Evolutionary conservation across 2,888 invertebrate genomes (phyloP).

Genomic region (Acronicta alni): DNA sequence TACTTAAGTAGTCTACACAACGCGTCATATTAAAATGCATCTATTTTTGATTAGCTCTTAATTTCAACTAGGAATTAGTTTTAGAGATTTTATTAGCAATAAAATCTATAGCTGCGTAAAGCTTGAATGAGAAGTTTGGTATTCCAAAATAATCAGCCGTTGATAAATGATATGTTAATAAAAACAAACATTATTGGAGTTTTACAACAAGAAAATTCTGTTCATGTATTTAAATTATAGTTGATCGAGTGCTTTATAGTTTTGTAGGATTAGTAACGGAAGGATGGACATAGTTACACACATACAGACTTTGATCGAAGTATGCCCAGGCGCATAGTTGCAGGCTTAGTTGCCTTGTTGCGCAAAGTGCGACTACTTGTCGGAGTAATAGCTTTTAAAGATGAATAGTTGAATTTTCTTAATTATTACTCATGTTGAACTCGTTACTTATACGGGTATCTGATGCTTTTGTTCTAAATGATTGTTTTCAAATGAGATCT

Average conservation of each 20-base stretch:
- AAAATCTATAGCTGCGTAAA: too few relatives aligned
- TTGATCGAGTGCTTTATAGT: slow-evolving; percentile 2
- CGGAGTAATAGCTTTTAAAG: too few relatives aligned
- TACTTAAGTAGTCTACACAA: too few relatives aligned
- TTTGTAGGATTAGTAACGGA: slow-evolving; percentile 2
- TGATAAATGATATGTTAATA: slow-evolving; percentile 4
- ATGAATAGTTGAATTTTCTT: too few relatives aligned
- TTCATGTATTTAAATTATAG: slow-evolving; percentile 1
- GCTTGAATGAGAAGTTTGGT: too few relatives aligned
- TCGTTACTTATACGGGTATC: too few relatives aligned
- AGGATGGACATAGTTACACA: slow-evolving; percentile 6
- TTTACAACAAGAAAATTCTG: slow-evolving; percentile 15
- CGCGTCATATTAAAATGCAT: too few relatives aligned
- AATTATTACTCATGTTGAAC: too few relatives aligned
- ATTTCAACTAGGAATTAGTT: too few relatives aligned
- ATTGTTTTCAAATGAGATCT: not conserved
- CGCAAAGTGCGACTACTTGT: not conserved
- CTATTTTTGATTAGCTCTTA: too few relatives aligned
- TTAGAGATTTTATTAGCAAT: too few relatives aligned
- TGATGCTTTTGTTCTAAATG: not conserved
- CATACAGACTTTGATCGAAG: not conserved
- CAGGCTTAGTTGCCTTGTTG: not conserved
- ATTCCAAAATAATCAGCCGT: not conserved
- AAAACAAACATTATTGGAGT: slow-evolving; percentile 16
- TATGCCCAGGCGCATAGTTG: not conserved